These are phyloP conservation scores for Montipora foliosa DNA, from an alignment of 64 coral and sea anemone genomes.

Conservation along the genomic window DNA sequence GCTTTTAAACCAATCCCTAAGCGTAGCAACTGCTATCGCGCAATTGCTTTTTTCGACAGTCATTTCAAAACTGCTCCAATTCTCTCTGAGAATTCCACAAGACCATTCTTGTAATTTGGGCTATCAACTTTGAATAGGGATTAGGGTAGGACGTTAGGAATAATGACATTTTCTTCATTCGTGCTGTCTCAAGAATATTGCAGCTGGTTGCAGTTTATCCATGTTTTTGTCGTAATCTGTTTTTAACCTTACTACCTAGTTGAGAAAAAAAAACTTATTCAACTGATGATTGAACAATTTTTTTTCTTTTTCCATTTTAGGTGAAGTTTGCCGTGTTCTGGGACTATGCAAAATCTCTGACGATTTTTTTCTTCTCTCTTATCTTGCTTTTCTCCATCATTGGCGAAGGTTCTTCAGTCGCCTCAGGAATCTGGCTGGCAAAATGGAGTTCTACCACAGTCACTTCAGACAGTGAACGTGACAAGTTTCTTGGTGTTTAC, in stretches of 20 bases:
- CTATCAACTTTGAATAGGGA: no score
- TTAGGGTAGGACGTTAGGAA: no score
- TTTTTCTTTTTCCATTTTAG: constrained; percentile 9
- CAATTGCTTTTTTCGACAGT: no score
- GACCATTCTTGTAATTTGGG: no score
- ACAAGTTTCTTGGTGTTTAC: constrained; percentile 72
- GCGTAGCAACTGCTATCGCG: no score
- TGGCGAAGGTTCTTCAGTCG: constrained; percentile 46
- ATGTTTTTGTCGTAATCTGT: no score
- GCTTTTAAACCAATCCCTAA: no score
- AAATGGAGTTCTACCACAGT: constrained; percentile 83
- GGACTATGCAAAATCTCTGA: constrained; percentile 66
- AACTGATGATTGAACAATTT: not conserved
- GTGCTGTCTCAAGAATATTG: no score
- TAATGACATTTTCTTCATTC: no score
- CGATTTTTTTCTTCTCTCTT: constrained; percentile 24
- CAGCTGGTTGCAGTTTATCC: no score
- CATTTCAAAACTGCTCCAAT: no score
- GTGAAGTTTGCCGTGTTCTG: constrained; percentile 77
- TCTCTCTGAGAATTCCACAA: no score
- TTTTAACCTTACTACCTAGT: not conserved
- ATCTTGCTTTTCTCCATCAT: constrained; percentile 46
- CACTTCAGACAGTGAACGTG: constrained; percentile 50
- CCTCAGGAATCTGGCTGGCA: constrained; percentile 89
- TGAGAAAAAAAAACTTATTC: not conserved